Percentiles rank a stretch among this genome's conserved stretches.
phyloP scores from a whole-genome alignment of 2,797 vertebrate species.

The Melanotaenia parkinsoni region DNA sequence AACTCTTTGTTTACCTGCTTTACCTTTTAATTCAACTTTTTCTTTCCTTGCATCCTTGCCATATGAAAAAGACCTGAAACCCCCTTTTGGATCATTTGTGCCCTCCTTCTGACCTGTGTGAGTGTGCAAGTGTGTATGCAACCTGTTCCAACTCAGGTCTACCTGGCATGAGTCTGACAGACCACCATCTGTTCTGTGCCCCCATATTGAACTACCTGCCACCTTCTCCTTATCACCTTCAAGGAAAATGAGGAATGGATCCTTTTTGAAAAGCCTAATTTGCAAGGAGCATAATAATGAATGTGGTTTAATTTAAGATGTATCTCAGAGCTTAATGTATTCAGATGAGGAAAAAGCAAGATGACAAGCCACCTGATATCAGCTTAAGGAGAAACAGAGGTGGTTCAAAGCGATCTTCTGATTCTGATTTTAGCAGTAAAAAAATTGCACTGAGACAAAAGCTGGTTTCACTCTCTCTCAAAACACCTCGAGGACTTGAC shows the following conservation, averaged over 20 bases:
- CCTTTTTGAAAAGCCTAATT: slow-evolving; percentile 22
- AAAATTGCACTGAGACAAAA: slow-evolving; percentile 53
- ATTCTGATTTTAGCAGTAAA: slow-evolving; percentile 23
- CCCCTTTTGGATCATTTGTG: slow-evolving; percentile 34
- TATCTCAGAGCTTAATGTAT: slow-evolving; percentile 25
- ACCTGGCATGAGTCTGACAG: slow-evolving; percentile 64
- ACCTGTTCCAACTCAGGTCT: slow-evolving; percentile 51
- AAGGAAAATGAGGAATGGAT: slow-evolving; percentile 17
- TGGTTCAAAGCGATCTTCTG: slow-evolving; percentile 35
- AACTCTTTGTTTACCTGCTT: not conserved
- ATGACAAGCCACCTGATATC: slow-evolving; percentile 12
- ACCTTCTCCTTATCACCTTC: slow-evolving; percentile 59
- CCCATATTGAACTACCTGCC: slow-evolving; percentile 54
- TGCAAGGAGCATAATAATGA: slow-evolving; percentile 21
- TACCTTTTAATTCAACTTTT: not conserved
- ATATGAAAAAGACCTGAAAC: slow-evolving; percentile 17
- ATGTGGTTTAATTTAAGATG: slow-evolving; percentile 7
- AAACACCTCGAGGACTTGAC: slow-evolving; percentile 61
- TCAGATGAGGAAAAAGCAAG: slow-evolving; percentile 18
- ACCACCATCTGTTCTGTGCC: slow-evolving; percentile 77
- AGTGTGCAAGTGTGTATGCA: slow-evolving; percentile 15
- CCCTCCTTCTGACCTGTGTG: slow-evolving; percentile 53
- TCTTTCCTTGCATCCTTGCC: slow-evolving; percentile 30
- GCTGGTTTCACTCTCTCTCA: slow-evolving; percentile 39
- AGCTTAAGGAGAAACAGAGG: slow-evolving; percentile 18